Evolutionary conservation across 2,888 invertebrate genomes (phyloP), one percentile per base, ranked within the genome.

Genomic region (Pemphredon lugubris): DNA sequence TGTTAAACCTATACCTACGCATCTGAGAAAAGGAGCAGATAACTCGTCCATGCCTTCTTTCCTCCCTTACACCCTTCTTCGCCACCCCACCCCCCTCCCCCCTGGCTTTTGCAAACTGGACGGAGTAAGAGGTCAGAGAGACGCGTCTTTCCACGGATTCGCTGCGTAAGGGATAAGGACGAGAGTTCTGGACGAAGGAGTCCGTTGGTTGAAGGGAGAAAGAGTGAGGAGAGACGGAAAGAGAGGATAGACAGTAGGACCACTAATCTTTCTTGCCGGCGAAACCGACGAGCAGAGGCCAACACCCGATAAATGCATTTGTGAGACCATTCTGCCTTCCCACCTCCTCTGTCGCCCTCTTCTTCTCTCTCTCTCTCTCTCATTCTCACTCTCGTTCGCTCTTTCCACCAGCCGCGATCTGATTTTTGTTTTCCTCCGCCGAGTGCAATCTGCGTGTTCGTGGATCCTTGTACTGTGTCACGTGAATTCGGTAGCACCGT

Each of bases 301-400:
- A 84, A 81, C 83, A 84, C 73, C 79, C 83, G 81, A 81, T 81
- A 82, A 85, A 84, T 84, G 80, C 79, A 82, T 86, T 86, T 83
- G 81, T 82, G 82, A 84, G 82, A 75, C 73, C 57, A 67, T 70
- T 57, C 70, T 54, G 54, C 64, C 39, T 34, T 45, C 53, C 50
- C 64, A 64, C 30, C 45, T n/a, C 50, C 61, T 70, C 66, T 67
- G 59, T 65, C 51, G 23, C 53, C 48, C 37, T 47, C 16, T 21
- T n/a, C 51, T 13, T 40, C 64, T n/a, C n/a, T n/a, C n/a, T n/a
- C n/a, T n/a, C n/a, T n/a, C n/a, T n/a, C n/a, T n/a, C n/a, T n/a
- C n/a, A n/a, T n/a, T n/a, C n/a, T n/a, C n/a, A n/a, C n/a, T n/a
- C n/a, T n/a, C n/a, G n/a, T n/a, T n/a, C n/a, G n/a, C n/a, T n/a